These are phyloP conservation scores for Bos javanicus DNA, from an alignment of 2,113 vertebrate genomes.

Conservation along the genomic window DNA sequence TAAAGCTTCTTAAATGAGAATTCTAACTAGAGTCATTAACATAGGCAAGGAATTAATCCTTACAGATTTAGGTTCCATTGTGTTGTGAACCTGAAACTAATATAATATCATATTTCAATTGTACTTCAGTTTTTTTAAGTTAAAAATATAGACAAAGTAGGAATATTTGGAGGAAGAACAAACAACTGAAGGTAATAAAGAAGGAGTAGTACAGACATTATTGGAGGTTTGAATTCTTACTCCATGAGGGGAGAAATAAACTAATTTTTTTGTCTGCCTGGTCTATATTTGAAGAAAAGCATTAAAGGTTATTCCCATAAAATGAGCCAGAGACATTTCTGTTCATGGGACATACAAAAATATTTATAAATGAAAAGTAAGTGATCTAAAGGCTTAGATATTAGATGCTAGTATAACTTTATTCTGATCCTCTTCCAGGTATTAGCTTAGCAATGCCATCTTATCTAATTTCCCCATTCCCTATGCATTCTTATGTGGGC, in stretches of 20 bases:
- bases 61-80: not conserved
- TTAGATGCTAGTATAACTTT: not conserved
- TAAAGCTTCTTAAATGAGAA: not conserved
- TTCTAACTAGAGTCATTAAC: not conserved
- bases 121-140: not conserved
- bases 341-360: not conserved
- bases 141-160: not conserved
- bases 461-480: not conserved
- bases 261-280: not conserved
- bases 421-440: not conserved
- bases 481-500: not conserved
- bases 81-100: not conserved
- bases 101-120: not conserved
- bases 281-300: not conserved
- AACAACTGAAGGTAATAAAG: not conserved
- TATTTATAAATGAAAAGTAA: conserved; percentile 7
- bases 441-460: not conserved
- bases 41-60: not conserved
- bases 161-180: not conserved
- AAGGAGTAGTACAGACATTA: no score
- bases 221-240: not conserved
- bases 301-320: not conserved
- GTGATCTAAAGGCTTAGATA: not conserved
- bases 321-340: not conserved
- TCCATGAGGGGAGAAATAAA: not conserved